Conservation (phyloP, 2,888 invertebrate species). For the Cephus pulcher region DNA sequence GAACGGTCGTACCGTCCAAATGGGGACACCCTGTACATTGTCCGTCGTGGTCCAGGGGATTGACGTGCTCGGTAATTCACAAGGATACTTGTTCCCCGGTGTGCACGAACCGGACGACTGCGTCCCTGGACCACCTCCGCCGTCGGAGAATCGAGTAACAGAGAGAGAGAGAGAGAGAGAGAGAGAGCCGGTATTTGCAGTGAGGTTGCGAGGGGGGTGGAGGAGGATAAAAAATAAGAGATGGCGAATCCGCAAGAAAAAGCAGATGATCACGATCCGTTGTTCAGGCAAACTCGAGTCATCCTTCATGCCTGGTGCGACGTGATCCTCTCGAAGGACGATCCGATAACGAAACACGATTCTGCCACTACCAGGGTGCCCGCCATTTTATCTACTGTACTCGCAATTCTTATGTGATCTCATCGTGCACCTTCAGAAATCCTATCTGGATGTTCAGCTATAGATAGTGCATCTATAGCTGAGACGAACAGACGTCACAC, state of each 20-base stretch:
- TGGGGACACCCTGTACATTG: background rate
- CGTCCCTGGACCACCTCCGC: slow-evolving; percentile 35
- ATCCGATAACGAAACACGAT: too few species aligned
- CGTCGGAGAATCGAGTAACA: slow-evolving; percentile 30
- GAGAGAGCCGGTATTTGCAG: background rate
- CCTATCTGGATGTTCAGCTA: too few species aligned
- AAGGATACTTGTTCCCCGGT: slow-evolving; percentile 31
- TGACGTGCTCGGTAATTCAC: slow-evolving; percentile 36
- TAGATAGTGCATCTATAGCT: too few species aligned
- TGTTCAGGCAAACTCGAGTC: background rate
- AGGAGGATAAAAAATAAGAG: background rate
- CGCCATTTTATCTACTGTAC: too few species aligned
- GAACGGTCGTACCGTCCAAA: too few species aligned
- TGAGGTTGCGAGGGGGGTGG: background rate
- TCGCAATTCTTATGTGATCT: too few species aligned
- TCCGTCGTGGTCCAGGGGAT: slow-evolving; percentile 29
- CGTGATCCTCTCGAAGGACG: too few species aligned
- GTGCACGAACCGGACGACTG: slow-evolving; percentile 33
- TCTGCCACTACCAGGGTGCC: too few species aligned
- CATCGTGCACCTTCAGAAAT: too few species aligned
- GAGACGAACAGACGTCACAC: too few species aligned
- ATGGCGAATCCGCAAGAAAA: background rate
- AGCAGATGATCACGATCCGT: background rate
- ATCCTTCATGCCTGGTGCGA: too few species aligned
- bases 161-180: background rate